A percentile compares a stretch with the other conserved stretches of the same genome.
Conservation (phyloP, 2,113 vertebrate genomes). For the Vombatus ursinus region DNA sequence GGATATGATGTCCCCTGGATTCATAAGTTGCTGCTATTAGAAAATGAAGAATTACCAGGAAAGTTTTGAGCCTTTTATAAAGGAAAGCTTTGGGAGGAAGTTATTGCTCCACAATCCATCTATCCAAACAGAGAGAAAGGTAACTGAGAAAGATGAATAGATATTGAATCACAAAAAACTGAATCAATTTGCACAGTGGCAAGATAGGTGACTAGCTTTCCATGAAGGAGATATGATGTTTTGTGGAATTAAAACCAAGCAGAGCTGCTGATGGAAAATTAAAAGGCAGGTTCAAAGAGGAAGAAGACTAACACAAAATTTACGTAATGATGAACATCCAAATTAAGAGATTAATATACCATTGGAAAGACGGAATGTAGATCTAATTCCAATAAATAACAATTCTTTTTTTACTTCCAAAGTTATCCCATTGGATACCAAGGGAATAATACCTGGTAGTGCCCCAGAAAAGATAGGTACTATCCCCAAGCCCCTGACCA, state of each 20-base stretch:
- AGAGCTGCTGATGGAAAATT: background rate
- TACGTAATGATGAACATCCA: background rate
- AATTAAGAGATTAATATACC: background rate
- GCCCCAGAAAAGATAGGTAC: background rate
- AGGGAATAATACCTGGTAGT: background rate
- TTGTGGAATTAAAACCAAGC: background rate
- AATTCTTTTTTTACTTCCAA: background rate
- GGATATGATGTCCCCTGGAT: background rate
- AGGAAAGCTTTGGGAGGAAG: background rate
- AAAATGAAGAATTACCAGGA: background rate
- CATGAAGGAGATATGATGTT: background rate
- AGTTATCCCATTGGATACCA: background rate
- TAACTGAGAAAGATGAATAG: background rate
- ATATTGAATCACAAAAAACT: background rate
- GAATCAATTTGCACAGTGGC: background rate
- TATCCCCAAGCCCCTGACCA: background rate
- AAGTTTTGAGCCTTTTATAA: background rate
- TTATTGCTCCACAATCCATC: background rate
- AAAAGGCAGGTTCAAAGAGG: background rate
- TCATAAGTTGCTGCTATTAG: background rate
- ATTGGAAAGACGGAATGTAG: background rate
- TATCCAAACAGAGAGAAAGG: background rate
- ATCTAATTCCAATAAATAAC: background rate
- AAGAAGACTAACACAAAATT: background rate
- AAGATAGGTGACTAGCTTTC: background rate